Base-by-base conservation (phyloP, 2,797 vertebrate genomes). In the Xiphophorus birchmanni region DNA sequence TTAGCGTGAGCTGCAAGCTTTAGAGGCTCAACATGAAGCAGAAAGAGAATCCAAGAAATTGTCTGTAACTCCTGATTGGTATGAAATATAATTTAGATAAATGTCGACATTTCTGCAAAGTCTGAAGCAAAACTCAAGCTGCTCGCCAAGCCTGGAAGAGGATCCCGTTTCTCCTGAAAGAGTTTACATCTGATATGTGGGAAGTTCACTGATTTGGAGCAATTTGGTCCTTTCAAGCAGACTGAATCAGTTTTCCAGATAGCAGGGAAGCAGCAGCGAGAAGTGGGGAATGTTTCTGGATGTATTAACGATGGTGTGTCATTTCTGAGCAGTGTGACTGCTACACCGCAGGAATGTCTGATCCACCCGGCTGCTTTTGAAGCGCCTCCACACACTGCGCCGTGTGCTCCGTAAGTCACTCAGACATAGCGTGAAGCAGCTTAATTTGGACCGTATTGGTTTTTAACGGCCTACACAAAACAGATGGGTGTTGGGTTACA, bases 381-480 rank as follows among this genome's bases (percentile, higher is more conserved):
- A 84, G 78, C 74, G 82, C 83, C 83, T 82, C 83, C 86, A 67
- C 15, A 47, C 83, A 76, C 71, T 17, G 84, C 80, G 84, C 81
- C 54, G 29, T 74, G 82, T 80, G 89, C 86, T 86, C 84, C 75
- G 83, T 80, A 56, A 88, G 75, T 88, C 84, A 82, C 87, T 83
- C 79, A 65, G 82, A 90, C 87, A 77, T 82, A 89, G 92, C 89
- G 86, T 93, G 90, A 94, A 93, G 92, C 89, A 65, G 81, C 87
- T 93, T 93, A 91, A 93, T 93, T 93, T 87, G 86, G 87, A 83
- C 84, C 85, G 82, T 73, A 90, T 88, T 92, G 91, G 76, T 92
- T 93, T 94, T 94, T 89, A 94, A 93, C 83, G 84, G 90, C 84
- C 84, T 73, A 84, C 87, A 86, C 84, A 89, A 88, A 93, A 92